Conservation (phyloP, 2,888 invertebrate genomes). For the Glyphotaelius pellucidus region DNA sequence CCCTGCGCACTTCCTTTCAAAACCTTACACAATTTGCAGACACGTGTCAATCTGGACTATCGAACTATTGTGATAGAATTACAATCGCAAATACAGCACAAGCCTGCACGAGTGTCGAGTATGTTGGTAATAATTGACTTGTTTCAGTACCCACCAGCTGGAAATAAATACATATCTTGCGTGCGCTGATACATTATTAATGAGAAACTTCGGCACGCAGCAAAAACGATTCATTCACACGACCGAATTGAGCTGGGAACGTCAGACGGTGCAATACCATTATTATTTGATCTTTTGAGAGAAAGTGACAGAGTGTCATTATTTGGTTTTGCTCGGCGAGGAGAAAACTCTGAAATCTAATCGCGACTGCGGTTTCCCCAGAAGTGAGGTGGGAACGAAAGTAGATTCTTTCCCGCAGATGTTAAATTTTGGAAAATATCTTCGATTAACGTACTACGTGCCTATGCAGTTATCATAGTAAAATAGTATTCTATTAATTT, state of each 20-base stretch:
- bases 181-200: background rate
- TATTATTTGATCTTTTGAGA: slow-evolving; percentile 25
- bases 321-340: slow-evolving; percentile 13
- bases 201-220: background rate
- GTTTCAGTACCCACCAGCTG: background rate
- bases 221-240: background rate
- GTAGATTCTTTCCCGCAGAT: background rate
- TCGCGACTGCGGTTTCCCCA: slow-evolving; percentile 8
- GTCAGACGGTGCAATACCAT: background rate
- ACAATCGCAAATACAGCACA: background rate
- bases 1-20: background rate
- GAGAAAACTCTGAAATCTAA: slow-evolving; percentile 31
- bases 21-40: background rate
- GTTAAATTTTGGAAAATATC: background rate
- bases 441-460: background rate
- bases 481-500: too few species aligned
- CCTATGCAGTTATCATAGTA: too few species aligned
- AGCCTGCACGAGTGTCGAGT: background rate
- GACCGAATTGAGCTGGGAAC: background rate
- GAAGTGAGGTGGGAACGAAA: background rate
- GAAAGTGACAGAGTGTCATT: slow-evolving; percentile 33
- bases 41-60: background rate
- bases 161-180: background rate
- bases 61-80: background rate
- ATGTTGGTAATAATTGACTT: background rate